Conservation (phyloP, 1,140 invertebrate species). For the Pogonomyrmex barbatus region DNA sequence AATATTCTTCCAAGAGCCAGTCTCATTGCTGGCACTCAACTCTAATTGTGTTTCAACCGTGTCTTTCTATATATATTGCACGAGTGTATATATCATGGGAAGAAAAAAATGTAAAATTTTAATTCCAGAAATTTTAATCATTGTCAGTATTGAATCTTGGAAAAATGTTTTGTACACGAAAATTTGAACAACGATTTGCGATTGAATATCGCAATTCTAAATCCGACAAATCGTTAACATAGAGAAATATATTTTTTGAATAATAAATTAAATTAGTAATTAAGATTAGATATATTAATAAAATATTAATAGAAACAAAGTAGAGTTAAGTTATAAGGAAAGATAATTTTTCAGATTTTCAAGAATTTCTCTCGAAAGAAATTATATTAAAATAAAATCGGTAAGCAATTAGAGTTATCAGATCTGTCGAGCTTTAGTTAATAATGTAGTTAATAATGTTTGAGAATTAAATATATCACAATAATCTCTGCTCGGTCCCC, state of each 20-base stretch:
- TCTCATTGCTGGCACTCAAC: slow-evolving; percentile 42
- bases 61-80: background rate
- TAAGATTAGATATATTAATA: background rate
- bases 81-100: slow-evolving; percentile 4
- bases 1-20: slow-evolving; percentile 31
- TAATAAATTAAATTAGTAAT: slow-evolving; percentile 4
- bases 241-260: background rate
- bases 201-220: background rate
- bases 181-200: background rate
- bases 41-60: slow-evolving; percentile 15
- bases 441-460: too few species aligned
- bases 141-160: background rate
- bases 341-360: background rate
- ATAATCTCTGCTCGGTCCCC: background rate
- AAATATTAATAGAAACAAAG: background rate
- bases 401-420: too few species aligned
- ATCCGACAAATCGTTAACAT: background rate
- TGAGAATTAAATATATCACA: background rate
- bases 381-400: too few species aligned
- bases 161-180: background rate
- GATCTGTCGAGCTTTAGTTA: too few species aligned
- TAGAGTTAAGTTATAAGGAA: background rate
- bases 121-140: background rate
- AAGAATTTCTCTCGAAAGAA: too few species aligned
- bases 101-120: background rate